Base-by-base conservation (phyloP, 2,113 vertebrate species). In the Antechinus flavipes region DNA sequence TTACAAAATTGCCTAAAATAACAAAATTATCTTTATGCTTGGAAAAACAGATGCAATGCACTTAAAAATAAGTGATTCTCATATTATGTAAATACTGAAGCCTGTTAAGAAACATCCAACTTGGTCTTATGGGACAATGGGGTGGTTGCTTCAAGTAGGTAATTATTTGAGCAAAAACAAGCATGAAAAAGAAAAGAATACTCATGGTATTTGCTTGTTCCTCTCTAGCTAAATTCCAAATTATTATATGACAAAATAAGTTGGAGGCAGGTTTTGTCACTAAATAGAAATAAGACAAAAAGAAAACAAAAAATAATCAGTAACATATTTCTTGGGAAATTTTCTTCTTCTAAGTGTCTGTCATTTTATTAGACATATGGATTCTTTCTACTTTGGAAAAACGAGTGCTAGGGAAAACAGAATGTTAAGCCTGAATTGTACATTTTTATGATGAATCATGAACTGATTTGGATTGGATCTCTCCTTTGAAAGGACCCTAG, bases 21-120 rank as follows among this genome's bases (percentile, higher is more conserved):
- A 94, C 61, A 84, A 89, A 90, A 84, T 93, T 90, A 94, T 94
- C 94, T 93, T 93, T 95, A 26, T 93, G 47, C 91, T 94, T 90
- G 49, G 68, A 90, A 93, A 94, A 58, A 58, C 93, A 96, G 94
- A 50, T 68, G 27, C 54, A 97, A 61, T 90, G 90, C 56, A 96
- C 54, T 96, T 94, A 92, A 55, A 93, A 94, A 52, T 91, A 94
- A 96, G 94, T 95, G 55, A 25, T 92, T 92, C 93, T 47, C 46
- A 68, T 76, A 93, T 49, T 76, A 90, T 54, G 93, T 54, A 96
- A 93, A 94, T 52, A 68, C 25, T 92, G 90, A 95, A 93, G 46
- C 91, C 94, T 95, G 92, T 42, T 94, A 35, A 46, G 54, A 91
- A 94, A 89, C 42, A 94, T 52, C 54, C 26, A 47, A 55, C 46